Conservation (phyloP, 2,797 vertebrate genomes). For the Amblyopsis hoosieri region DNA sequence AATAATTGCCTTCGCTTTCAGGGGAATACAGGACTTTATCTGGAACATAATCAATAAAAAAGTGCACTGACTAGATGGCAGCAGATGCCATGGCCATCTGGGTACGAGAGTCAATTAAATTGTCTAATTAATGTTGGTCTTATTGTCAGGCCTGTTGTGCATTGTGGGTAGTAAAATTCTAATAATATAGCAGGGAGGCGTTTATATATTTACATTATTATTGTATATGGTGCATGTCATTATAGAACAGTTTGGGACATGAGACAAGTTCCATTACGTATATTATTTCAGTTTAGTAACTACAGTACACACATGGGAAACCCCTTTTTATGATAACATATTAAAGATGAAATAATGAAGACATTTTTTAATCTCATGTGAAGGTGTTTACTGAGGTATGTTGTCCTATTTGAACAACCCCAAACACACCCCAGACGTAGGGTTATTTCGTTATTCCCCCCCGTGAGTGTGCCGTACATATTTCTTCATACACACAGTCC, state of each 20-base stretch:
- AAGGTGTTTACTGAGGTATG: too few relatives aligned
- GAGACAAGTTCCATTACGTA: not conserved
- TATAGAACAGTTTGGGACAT: conserved; percentile 9
- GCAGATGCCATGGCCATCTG: conserved; percentile 68
- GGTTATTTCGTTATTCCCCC: too few relatives aligned
- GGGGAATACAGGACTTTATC: conserved; percentile 71
- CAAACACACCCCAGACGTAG: too few relatives aligned
- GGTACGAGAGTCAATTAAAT: conserved; percentile 69
- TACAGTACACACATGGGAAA: not conserved
- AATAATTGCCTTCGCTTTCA: conserved; percentile 71
- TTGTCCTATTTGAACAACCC: too few relatives aligned
- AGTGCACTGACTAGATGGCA: conserved; percentile 55
- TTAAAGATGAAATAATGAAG: not conserved
- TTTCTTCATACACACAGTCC: too few relatives aligned
- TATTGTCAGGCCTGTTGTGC: conserved; percentile 48
- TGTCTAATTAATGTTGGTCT: conserved; percentile 64
- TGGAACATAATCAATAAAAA: conserved; percentile 72
- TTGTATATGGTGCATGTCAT: conserved; percentile 15
- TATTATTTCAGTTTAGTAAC: not conserved
- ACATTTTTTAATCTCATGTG: not conserved
- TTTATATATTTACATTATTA: conserved; percentile 32
- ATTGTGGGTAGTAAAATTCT: conserved; percentile 48
- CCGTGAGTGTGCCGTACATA: too few relatives aligned
- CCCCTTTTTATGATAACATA: not conserved
- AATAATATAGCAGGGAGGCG: conserved; percentile 29